These are phyloP conservation scores for Isichthys henryi DNA, from an alignment of 2,113 vertebrate species.

Conservation along the genomic window DNA sequence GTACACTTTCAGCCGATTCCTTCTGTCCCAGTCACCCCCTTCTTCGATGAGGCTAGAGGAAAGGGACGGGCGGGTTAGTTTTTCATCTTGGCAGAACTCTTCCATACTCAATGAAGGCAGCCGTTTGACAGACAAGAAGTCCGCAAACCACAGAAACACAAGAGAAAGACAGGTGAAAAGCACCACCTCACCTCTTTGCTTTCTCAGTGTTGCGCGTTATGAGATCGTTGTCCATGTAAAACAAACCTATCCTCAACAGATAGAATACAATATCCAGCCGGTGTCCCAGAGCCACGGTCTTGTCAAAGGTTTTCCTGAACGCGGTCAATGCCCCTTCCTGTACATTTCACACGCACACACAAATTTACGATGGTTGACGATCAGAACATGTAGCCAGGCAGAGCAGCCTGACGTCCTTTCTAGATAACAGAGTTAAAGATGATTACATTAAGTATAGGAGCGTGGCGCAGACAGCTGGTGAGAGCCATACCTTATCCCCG, in stretches of 20 bases:
- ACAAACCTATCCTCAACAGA: slow-evolving; percentile 88
- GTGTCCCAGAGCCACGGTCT: slow-evolving; percentile 91
- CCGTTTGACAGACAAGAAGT: background rate
- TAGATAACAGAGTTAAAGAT: background rate
- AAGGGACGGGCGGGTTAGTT: background rate
- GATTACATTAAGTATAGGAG: background rate
- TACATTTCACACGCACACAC: slow-evolving; percentile 9
- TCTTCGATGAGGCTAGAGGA: slow-evolving; percentile 86
- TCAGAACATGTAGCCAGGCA: no score
- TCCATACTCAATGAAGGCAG: background rate
- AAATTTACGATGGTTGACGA: background rate
- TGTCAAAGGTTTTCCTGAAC: slow-evolving; percentile 94
- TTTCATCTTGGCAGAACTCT: background rate
- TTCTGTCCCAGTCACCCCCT: slow-evolving; percentile 95
- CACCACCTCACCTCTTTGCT: slow-evolving; percentile 77
- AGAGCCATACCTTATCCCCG: slow-evolving; percentile 80
- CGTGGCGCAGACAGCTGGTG: background rate
- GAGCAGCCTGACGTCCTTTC: background rate
- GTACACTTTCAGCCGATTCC: slow-evolving; percentile 95
- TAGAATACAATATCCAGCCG: slow-evolving; percentile 97
- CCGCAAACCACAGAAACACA: background rate
- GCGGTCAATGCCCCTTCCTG: slow-evolving; percentile 89
- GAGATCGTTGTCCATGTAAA: slow-evolving; percentile 98
- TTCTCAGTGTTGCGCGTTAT: slow-evolving; percentile 97
- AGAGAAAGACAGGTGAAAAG: background rate